These are phyloP conservation scores for Chamaea fasciata DNA, from an alignment of 2,113 vertebrate species.

Conservation along the genomic window DNA sequence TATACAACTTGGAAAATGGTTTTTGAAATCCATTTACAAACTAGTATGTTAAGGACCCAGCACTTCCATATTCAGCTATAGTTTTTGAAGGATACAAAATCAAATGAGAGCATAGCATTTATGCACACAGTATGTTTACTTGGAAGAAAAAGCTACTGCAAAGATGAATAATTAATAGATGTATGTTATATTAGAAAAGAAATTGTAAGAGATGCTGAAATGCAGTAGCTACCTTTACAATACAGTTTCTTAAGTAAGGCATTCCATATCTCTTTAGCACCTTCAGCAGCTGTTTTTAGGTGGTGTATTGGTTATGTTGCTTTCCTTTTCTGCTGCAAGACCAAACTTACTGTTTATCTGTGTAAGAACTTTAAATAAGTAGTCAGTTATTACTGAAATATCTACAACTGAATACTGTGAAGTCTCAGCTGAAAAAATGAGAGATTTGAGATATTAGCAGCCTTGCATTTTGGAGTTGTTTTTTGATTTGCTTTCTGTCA, in stretches of 20 bases:
- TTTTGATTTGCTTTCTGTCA: not conserved
- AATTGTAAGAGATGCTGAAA: constrained; percentile 12
- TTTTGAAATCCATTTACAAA: constrained; percentile 53
- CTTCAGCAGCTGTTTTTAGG: not conserved
- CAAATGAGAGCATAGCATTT: constrained; percentile 40
- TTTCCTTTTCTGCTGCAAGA: not conserved
- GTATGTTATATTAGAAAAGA: constrained; percentile 22
- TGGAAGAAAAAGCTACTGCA: constrained; percentile 14
- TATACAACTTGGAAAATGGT: constrained; percentile 17
- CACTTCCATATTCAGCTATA: not conserved
- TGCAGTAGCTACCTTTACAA: not conserved
- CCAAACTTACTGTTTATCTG: not conserved
- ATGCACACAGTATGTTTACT: constrained; percentile 32
- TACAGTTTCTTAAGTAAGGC: not conserved
- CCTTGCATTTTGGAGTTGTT: not conserved
- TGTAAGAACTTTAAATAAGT: not conserved
- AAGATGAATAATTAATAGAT: not conserved
- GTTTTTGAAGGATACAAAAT: constrained; percentile 21
- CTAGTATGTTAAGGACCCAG: not conserved
- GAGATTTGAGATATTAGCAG: not conserved
- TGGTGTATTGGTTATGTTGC: not conserved
- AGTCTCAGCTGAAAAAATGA: not conserved
- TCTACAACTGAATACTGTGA: not conserved
- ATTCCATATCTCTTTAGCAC: not conserved
- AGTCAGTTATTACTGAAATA: not conserved